These are phyloP conservation scores for Margaritifera margaritifera DNA, from an alignment of 2,888 invertebrate species.

Conservation along the genomic window DNA sequence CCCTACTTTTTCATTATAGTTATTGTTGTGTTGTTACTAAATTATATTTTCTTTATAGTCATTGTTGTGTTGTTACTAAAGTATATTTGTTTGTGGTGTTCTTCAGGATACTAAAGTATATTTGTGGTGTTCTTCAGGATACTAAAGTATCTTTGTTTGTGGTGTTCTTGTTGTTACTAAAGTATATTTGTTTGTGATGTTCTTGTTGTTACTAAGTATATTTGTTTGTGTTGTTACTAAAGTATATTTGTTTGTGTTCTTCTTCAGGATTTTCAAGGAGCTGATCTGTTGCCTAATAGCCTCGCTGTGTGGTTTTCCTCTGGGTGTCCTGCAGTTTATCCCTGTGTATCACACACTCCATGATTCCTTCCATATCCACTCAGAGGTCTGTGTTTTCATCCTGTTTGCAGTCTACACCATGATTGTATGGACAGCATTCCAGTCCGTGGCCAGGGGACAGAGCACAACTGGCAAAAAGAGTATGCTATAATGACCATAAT, in stretches of 20 bases:
- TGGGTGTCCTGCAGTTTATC: conserved; percentile 82
- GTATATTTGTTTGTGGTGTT: conserved; percentile 6
- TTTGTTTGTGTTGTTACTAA: too few relatives aligned
- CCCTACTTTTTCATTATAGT: background rate
- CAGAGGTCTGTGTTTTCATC: conserved; percentile 82
- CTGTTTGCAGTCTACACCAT: conserved; percentile 78
- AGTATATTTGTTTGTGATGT: background rate
- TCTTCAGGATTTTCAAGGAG: conserved; percentile 76
- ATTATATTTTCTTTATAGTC: background rate
- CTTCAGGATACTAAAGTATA: conserved; percentile 72
- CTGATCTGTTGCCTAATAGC: conserved; percentile 77
- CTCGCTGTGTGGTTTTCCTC: conserved; percentile 76
- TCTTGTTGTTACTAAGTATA: background rate
- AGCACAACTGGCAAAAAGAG: too few relatives aligned
- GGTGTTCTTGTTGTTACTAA: background rate
- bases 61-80: too few relatives aligned
- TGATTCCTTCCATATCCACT: conserved; percentile 80
- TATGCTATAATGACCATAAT: too few relatives aligned
- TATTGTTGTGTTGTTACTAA: background rate
- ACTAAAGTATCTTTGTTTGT: background rate
- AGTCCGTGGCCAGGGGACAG: conserved; percentile 64
- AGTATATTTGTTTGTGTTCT: conserved; percentile 1
- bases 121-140: background rate
- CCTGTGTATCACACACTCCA: conserved; percentile 86
- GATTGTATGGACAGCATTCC: conserved; percentile 79